These are phyloP conservation scores for Novumbra hubbsi DNA, from an alignment of 2,797 vertebrate species.

Conservation along the genomic window DNA sequence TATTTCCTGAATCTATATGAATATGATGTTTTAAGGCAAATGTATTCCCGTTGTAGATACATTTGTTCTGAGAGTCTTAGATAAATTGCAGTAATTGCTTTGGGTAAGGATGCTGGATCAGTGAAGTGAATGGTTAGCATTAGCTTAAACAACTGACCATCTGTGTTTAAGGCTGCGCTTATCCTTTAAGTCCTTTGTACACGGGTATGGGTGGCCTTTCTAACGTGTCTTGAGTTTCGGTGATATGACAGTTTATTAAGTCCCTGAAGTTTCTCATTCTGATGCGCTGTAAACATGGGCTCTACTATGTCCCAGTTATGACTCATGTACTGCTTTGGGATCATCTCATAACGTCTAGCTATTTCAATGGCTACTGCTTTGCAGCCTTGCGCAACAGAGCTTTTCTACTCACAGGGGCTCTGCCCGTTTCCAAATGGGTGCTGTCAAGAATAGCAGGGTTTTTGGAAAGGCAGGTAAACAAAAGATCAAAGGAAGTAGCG, in stretches of 20 bases:
- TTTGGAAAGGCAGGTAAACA: conserved; percentile 15
- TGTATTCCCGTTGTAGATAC: background rate
- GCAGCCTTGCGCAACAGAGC: background rate
- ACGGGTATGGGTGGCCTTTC: background rate
- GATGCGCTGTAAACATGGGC: background rate
- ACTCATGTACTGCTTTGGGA: background rate
- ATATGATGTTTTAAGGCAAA: background rate
- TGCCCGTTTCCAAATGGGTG: conserved; percentile 23
- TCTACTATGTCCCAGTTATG: background rate
- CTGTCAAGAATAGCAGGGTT: background rate
- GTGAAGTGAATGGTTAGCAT: background rate
- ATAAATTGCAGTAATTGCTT: background rate
- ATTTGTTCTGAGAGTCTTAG: background rate
- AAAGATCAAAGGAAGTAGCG: conserved; percentile 18
- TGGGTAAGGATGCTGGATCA: background rate
- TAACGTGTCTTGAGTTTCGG: too few relatives aligned
- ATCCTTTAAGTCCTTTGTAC: background rate
- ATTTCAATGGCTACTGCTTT: background rate
- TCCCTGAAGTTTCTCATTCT: background rate
- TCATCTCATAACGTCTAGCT: background rate
- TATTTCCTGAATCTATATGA: too few relatives aligned
- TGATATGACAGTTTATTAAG: background rate
- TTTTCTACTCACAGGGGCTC: conserved; percentile 9
- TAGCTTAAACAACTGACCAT: background rate
- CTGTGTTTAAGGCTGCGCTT: background rate